phyloP scores from a whole-genome alignment of 2,797 vertebrate genomes.

The Lithobates pipiens region DNA sequence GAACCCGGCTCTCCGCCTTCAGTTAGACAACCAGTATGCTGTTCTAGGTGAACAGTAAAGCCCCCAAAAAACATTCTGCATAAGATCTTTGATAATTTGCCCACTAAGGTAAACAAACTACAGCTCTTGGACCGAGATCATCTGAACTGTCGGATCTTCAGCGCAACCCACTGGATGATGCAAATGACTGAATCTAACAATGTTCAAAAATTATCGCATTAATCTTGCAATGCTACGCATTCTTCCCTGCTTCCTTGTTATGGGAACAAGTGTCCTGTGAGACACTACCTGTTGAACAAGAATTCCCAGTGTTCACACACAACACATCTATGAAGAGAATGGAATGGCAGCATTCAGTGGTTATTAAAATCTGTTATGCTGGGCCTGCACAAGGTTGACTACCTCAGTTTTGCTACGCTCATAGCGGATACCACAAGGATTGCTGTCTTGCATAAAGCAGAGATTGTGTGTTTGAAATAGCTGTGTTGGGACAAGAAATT shows the following conservation, averaged over 20 bases:
- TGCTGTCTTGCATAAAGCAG: conserved; percentile 78
- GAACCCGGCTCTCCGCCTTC: conserved; percentile 88
- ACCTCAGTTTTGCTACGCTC: conserved; percentile 87
- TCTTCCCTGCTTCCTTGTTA: conserved; percentile 68
- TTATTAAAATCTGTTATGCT: conserved; percentile 81
- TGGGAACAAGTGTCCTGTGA: conserved; percentile 70
- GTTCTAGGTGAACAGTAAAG: conserved; percentile 94
- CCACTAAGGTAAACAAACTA: conserved; percentile 85
- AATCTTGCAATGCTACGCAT: conserved; percentile 67
- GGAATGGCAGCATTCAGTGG: conserved; percentile 78
- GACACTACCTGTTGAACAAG: conserved; percentile 71
- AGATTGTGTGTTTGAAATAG: conserved; percentile 37
- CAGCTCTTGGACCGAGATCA: conserved; percentile 79
- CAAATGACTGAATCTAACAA: conserved; percentile 72
- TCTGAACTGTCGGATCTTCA: conserved; percentile 74
- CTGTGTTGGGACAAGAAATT: conserved; percentile 11
- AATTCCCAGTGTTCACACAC: conserved; percentile 71
- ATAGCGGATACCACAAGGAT: conserved; percentile 87
- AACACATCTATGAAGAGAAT: conserved; percentile 71
- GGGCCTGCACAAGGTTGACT: conserved; percentile 86
- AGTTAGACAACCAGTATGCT: conserved; percentile 98
- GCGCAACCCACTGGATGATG: conserved; percentile 71
- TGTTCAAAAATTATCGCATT: conserved; percentile 69
- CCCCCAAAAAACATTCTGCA: conserved; percentile 79
- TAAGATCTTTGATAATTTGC: conserved; percentile 81